phyloP scores from a whole-genome alignment of 2,797 vertebrate genomes.

The Heterohyrax brucei region DNA sequence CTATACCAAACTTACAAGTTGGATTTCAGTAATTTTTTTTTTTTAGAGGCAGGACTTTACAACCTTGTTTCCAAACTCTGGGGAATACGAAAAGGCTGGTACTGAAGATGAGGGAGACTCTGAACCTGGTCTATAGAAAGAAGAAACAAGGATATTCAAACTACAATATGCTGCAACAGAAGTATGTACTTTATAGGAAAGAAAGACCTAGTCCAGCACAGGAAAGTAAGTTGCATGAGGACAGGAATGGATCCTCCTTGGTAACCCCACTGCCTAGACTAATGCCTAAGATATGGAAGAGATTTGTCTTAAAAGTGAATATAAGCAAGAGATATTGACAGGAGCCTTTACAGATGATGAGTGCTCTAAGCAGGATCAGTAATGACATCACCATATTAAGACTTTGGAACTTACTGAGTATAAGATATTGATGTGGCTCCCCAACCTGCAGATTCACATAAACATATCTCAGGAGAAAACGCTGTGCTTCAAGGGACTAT shows the following conservation, averaged over 20 bases:
- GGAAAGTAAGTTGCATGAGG: background rate
- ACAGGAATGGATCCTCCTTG: background rate
- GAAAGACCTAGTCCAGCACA: background rate
- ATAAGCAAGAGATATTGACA: background rate
- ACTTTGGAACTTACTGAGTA: background rate
- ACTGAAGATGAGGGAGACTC: background rate
- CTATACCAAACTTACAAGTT: background rate
- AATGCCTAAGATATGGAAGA: background rate
- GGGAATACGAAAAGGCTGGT: background rate
- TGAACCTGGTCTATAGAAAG: background rate
- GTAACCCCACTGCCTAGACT: background rate
- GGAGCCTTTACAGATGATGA: background rate
- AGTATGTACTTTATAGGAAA: background rate
- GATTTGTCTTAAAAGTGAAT: background rate
- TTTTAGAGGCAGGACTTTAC: slow-evolving; percentile 11
- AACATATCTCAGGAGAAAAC: background rate
- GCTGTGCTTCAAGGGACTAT: background rate
- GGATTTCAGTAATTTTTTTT: background rate
- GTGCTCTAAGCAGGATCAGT: background rate
- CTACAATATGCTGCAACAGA: background rate
- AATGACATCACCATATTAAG: background rate
- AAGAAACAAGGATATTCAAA: background rate
- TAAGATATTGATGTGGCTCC: background rate
- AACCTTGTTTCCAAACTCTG: background rate
- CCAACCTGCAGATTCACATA: background rate